phyloP scores from a whole-genome alignment of 1,140 invertebrate species.

The Penaeus chinensis region DNA sequence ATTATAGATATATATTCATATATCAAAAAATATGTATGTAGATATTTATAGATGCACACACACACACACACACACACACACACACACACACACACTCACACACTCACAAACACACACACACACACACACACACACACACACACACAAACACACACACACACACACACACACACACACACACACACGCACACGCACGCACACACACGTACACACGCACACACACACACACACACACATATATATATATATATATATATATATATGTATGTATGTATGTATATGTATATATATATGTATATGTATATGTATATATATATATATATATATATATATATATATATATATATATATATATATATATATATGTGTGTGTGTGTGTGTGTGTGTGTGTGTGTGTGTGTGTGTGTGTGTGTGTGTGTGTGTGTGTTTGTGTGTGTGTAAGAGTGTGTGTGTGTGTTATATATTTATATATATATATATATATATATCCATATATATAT shows the following conservation, averaged over 20 bases:
- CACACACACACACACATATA: too few relatives aligned
- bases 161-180: not conserved
- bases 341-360: not conserved
- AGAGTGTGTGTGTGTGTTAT: too few relatives aligned
- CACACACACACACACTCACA: not conserved
- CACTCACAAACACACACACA: not conserved
- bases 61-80: not conserved
- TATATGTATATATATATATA: slow-evolving; percentile 20
- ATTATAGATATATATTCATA: not conserved
- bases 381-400: not conserved
- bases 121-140: too few relatives aligned
- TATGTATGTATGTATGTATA: slow-evolving; percentile 26
- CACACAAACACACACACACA: too few relatives aligned
- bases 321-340: not conserved
- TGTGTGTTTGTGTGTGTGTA: too few relatives aligned
- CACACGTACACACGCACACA: slow-evolving; percentile 16
- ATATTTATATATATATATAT: too few relatives aligned
- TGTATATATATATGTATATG: not conserved
- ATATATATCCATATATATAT: too few relatives aligned
- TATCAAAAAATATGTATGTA: not conserved
- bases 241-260: slow-evolving; percentile 26
- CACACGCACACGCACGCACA: too few relatives aligned
- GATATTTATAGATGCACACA: not conserved
- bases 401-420: not conserved
- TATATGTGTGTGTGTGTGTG: not conserved